Base-by-base conservation (phyloP, 2,888 invertebrate genomes). In the Ypsolopha sequella region DNA sequence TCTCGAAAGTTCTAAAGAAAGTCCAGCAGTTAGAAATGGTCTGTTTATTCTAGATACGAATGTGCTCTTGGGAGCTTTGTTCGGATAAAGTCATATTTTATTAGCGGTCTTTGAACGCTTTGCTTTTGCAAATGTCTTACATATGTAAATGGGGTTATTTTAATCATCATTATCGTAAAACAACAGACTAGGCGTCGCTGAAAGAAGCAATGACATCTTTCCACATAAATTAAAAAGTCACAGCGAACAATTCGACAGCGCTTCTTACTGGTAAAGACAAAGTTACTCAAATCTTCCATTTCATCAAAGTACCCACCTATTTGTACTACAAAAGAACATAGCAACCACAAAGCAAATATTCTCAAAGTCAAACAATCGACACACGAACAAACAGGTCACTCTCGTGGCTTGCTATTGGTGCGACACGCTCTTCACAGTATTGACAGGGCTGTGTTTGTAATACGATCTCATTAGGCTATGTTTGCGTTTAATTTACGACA, bases 401-500 rank as follows among this genome's bases (percentile, higher is more conserved):
- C 44, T n/a, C 38, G 44, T 10, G 24, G 41, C 44, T n/a, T 48
- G 58, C 72, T 76, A 84, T 81, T 80, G 75, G 76, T 36, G 38
- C 60, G 74, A 79, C 80, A 79, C 80, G 80, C 73, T 76, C 79
- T 74, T 73, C 78, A 72, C 70, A 65, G 65, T 68, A 69, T 66
- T 60, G 58, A 66, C 61, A 58, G 56, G 57, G 56, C 35, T 39
- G 58, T 81, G 82, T 82, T 80, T 80, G 76, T 73, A 13, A 43
- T 49, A 58, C 60, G 64, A 64, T 65, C 78, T 84, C 84, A 81
- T 85, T 81, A 79, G 72, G 35, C 65, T 68, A 56, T 81, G 84
- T 81, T 81, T 80, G 81, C 72, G 72, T 71, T 70, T 80, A 75
- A 84, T 84, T 86, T 84, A 84, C 84, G 82, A 80, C 60, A 69